Evolutionary conservation across 2,113 vertebrate genomes (phyloP), one percentile per base, ranked within the genome.

Genomic region (Octodon degus): DNA sequence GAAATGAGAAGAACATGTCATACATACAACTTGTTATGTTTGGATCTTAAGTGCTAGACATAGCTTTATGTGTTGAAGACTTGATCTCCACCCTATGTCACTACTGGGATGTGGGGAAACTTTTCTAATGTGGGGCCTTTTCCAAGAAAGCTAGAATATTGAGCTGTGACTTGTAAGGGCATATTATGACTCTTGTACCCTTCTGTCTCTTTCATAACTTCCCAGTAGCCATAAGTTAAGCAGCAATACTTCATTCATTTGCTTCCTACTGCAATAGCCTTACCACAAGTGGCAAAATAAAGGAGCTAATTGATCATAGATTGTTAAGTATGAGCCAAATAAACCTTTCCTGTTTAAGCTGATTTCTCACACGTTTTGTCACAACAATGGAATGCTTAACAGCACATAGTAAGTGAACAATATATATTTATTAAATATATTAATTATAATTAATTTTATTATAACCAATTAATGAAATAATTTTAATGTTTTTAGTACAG

Each of bases 391-490:
- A 43, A 84, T 40, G 7, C 13, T 84, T 25, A 30, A 27, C 40
- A 40, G 25, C 37, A 27, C 12, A 85, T 67, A 86, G 30, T 43
- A 77, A 32, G 11, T 7, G 22, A 89, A 77, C 76, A 55, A 37
- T 94, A 55, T 47, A 67, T 47, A 94, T 40, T n/a, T 94, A 34
- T 83, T 70, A 86, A 89, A 77, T n/a, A 6, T 62, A 76, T n/a
- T 40, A 37, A 87, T 92, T 91, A 63, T 86, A 93, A 19, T 90
- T 30, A 80, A 80, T 80, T 63, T 34, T n/a, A 34, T 11, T 2
- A 12, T 74, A 40, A 25, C 20, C 11, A 89, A 77, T 62, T 95
- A 72, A 93, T 6, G 4, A 92, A 90, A 72, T 53, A 80, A 55
- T 72, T 86, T 58, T 60, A 50, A 50, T 50, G 50, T 50, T 11